Evolutionary conservation across 2,113 vertebrate species (phyloP).

Genomic region (Silurus glanis): DNA sequence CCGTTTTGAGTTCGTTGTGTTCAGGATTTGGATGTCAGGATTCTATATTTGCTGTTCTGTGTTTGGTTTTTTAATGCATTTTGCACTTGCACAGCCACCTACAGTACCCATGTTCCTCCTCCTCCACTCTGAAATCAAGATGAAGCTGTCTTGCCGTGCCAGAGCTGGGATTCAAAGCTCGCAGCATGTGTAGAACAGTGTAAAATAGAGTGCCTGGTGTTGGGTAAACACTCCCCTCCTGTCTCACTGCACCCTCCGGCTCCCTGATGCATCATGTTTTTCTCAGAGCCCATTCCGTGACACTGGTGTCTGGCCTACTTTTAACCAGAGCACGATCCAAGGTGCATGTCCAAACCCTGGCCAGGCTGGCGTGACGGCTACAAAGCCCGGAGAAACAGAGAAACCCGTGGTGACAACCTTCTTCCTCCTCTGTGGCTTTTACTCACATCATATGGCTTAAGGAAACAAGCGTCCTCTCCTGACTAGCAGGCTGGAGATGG

Average conservation of each 20-base stretch:
- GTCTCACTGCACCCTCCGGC: conserved; percentile 10
- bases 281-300: conserved; percentile 20
- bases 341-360: conserved; percentile 5
- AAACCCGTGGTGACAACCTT: neutral
- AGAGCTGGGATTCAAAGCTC: conserved; percentile 2
- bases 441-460: conserved; percentile 24
- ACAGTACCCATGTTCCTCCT: neutral
- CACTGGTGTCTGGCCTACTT: conserved; percentile 38
- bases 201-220: conserved; percentile 34
- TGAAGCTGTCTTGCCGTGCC: conserved; percentile 18
- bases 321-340: conserved; percentile 35
- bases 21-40: neutral
- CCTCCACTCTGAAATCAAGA: conserved; percentile 33
- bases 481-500: conserved; percentile 14
- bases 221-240: conserved; percentile 41
- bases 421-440: neutral
- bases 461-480: conserved; percentile 21
- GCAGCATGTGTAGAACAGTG: conserved; percentile 38
- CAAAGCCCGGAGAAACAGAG: neutral
- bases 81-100: conserved; percentile 1
- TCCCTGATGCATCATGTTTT: conserved; percentile 33
- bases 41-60: neutral
- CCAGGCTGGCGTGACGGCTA: conserved; percentile 40
- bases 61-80: conserved; percentile 26
- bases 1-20: neutral